Evolutionary conservation across 2,888 invertebrate genomes (phyloP).

Genomic region (Drosophila meridionalis): DNA sequence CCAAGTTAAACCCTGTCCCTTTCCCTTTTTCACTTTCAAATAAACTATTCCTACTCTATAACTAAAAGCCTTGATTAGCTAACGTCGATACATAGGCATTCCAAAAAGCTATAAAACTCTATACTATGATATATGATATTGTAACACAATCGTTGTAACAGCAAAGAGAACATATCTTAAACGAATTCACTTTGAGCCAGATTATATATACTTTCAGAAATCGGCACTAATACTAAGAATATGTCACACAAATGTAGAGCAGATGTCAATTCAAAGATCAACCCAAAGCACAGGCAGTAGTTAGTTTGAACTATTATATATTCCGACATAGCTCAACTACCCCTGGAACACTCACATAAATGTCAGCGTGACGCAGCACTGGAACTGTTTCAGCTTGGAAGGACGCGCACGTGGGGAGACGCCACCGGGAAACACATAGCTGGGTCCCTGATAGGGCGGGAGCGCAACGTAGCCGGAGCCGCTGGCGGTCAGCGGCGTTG

Average conservation of each 20-base stretch:
- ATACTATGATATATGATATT: background rate
- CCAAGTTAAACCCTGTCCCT: too few species aligned
- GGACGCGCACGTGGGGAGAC: constrained; percentile 85
- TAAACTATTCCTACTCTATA: too few species aligned
- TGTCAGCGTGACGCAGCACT: constrained; percentile 89
- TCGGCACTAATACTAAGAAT: background rate
- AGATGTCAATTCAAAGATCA: background rate
- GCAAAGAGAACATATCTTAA: background rate
- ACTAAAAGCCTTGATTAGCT: background rate
- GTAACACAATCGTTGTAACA: background rate
- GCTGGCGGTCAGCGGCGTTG: constrained; percentile 85
- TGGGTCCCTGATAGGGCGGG: constrained; percentile 83
- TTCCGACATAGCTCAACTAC: too few species aligned
- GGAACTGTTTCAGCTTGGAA: constrained; percentile 87
- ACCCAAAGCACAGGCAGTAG: background rate
- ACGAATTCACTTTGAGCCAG: background rate
- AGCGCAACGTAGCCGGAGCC: constrained; percentile 60
- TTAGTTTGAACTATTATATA: background rate
- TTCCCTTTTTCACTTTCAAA: too few species aligned
- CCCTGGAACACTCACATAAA: constrained; percentile 88
- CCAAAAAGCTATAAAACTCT: background rate
- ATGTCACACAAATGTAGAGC: background rate
- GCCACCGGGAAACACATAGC: constrained; percentile 86
- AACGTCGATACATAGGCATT: background rate
- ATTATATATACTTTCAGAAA: background rate